Conservation (phyloP, 1,140 invertebrate genomes). For the Ceratitis capitata region DNA sequence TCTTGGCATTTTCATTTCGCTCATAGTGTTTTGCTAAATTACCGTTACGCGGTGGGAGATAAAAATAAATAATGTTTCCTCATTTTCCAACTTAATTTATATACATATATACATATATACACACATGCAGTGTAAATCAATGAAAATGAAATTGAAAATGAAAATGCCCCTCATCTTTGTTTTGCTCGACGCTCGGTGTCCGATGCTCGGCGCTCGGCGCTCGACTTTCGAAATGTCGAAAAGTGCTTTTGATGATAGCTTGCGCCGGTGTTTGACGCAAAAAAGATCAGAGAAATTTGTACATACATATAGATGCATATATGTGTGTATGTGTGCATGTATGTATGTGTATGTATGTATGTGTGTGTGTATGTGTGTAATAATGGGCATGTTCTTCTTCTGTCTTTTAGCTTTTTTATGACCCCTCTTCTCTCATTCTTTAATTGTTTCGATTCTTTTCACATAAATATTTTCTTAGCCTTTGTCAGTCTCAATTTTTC, state of each 20-base stretch:
- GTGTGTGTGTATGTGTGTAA: background rate
- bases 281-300: no score
- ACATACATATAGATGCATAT: background rate
- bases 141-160: constrained; percentile 24
- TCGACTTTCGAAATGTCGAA: background rate
- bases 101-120: background rate
- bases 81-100: constrained; percentile 4
- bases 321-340: background rate
- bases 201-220: background rate
- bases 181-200: background rate
- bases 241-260: background rate
- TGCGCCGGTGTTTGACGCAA: background rate
- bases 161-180: background rate
- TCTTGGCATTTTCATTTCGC: constrained; percentile 17
- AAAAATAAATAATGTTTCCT: constrained; percentile 24
- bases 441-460: background rate
- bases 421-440: background rate
- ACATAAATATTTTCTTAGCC: background rate
- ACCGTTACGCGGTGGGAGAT: background rate
- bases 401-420: background rate
- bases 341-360: no score
- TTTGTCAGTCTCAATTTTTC: background rate
- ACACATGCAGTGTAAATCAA: background rate
- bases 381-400: background rate
- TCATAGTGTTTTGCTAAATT: constrained; percentile 1